phyloP scores from a whole-genome alignment of 1,140 invertebrate species.

The Micrasema minimum region DNA sequence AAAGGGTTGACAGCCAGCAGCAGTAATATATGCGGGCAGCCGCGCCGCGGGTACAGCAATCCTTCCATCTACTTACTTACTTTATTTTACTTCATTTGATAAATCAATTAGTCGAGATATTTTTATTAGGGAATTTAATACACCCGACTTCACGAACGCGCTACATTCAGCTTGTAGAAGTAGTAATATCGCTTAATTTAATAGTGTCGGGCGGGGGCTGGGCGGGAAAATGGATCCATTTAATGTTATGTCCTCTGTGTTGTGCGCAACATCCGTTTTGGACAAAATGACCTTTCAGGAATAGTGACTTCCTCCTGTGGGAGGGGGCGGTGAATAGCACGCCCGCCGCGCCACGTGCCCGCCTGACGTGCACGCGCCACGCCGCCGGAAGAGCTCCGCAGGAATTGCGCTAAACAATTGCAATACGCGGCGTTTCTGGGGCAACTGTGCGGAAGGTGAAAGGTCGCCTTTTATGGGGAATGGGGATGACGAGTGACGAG shows the following conservation, averaged over 20 bases:
- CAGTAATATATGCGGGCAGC: conserved; percentile 9
- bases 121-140: conserved; percentile 29
- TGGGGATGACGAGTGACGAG: conserved; percentile 2
- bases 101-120: conserved; percentile 33
- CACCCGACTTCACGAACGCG: no score
- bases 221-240: background rate
- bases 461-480: no score
- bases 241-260: background rate
- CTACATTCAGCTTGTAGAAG: no score
- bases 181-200: no score
- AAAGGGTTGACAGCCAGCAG: background rate
- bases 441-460: conserved; percentile 23
- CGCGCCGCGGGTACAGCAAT: background rate
- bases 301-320: conserved; percentile 1
- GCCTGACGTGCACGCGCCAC: background rate
- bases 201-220: background rate
- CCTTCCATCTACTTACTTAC: background rate
- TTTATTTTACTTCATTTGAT: conserved; percentile 15
- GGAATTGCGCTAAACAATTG: conserved; percentile 25
- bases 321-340: background rate
- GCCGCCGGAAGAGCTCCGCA: conserved; percentile 4
- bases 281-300: background rate
- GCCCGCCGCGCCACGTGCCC: conserved; percentile 4
- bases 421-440: conserved; percentile 15
- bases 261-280: background rate